phyloP scores from a whole-genome alignment of 2,797 vertebrate genomes.

The Neomorphus geoffroyi region DNA sequence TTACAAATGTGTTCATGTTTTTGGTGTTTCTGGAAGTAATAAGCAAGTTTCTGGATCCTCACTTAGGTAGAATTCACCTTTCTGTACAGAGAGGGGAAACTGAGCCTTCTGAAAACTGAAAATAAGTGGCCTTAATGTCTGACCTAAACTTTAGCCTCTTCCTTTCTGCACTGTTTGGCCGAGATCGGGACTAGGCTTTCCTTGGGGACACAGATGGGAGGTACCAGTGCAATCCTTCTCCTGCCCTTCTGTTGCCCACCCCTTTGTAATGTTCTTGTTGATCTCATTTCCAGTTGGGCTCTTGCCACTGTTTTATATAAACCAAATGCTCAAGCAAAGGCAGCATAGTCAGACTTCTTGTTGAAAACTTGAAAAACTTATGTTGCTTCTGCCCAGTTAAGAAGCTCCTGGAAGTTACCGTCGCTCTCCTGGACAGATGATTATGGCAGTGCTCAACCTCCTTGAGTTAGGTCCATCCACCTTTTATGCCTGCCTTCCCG shows the following conservation, averaged over 20 bases:
- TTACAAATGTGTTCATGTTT: background rate
- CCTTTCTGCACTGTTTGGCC: background rate
- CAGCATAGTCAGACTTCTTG: background rate
- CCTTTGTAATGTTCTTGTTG: background rate
- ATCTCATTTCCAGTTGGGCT: constrained; percentile 26
- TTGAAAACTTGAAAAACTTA: background rate
- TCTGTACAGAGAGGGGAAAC: background rate
- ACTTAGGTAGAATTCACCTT: background rate
- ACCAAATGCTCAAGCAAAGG: constrained; percentile 36
- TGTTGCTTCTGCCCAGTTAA: background rate
- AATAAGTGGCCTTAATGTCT: background rate
- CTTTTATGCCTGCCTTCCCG: background rate
- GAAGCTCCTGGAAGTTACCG: background rate
- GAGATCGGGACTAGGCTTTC: background rate
- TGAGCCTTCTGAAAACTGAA: background rate
- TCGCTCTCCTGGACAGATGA: background rate
- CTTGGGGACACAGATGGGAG: background rate
- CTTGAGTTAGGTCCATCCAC: background rate
- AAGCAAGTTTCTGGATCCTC: background rate
- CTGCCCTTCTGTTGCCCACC: constrained; percentile 24
- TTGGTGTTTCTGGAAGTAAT: background rate
- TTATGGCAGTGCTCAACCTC: background rate
- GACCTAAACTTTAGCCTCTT: constrained; percentile 8
- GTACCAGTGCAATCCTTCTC: constrained; percentile 7
- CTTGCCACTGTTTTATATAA: constrained; percentile 31